A percentile compares a stretch with the other conserved stretches of the same genome.
These are phyloP conservation scores for Aphelenchoides fujianensis DNA, from an alignment of 1,140 invertebrate species.

Conservation along the genomic window DNA sequence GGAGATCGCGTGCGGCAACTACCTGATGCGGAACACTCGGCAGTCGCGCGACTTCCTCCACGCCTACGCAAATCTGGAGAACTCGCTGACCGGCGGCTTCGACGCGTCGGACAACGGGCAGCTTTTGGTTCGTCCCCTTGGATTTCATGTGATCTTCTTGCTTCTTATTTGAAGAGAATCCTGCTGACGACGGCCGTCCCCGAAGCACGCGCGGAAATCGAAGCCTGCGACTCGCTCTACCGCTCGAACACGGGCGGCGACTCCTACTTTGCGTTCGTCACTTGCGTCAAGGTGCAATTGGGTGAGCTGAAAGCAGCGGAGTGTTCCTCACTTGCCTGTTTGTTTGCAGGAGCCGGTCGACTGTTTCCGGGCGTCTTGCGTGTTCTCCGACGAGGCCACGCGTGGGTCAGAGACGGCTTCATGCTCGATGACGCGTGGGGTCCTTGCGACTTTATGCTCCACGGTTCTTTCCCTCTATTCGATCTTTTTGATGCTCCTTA, in stretches of 20 bases:
- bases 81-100: slow-evolving; percentile 45
- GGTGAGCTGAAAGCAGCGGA: too few species aligned
- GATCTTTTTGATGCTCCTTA: too few species aligned
- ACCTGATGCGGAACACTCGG: slow-evolving; percentile 46
- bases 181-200: slow-evolving; percentile 51
- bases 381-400: slow-evolving; percentile 24
- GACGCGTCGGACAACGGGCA: slow-evolving; percentile 52
- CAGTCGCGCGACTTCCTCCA: slow-evolving; percentile 42
- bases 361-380: slow-evolving; percentile 3
- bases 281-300: too few species aligned
- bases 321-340: too few species aligned
- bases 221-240: slow-evolving; percentile 49
- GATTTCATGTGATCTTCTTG: too few species aligned
- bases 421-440: background rate
- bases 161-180: too few species aligned
- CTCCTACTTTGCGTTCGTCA: slow-evolving; percentile 53
- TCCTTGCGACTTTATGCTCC: too few species aligned
- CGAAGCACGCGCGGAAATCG: slow-evolving; percentile 36
- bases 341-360: background rate
- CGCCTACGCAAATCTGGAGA: slow-evolving; percentile 43
- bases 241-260: slow-evolving; percentile 48
- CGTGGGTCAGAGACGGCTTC: slow-evolving; percentile 5
- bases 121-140: slow-evolving; percentile 44
- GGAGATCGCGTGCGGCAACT: slow-evolving; percentile 52
- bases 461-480: too few species aligned